A percentile compares a stretch with the other conserved stretches of the same genome.
These are phyloP conservation scores for Manduca sexta DNA, from an alignment of 1,140 invertebrate genomes.

Conservation along the genomic window DNA sequence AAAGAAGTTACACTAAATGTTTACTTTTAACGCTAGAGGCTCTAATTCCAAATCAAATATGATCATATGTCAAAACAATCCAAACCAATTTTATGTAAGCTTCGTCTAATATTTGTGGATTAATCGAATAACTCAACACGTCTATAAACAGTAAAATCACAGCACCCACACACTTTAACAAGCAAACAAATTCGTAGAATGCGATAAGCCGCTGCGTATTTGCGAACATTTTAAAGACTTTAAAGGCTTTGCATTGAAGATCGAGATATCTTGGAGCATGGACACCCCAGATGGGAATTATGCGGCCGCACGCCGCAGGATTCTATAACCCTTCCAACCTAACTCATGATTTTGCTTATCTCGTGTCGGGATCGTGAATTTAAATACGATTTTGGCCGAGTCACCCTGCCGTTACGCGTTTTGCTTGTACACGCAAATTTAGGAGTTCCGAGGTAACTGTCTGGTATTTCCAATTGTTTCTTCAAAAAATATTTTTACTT, in stretches of 20 bases:
- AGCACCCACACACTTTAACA: neutral
- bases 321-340: conserved; percentile 60
- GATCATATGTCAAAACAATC: no score
- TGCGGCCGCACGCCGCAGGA: conserved; percentile 57
- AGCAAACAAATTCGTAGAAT: conserved; percentile 10
- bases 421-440: conserved; percentile 46
- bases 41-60: no score
- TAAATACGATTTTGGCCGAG: conserved; percentile 56
- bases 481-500: conserved; percentile 20
- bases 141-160: neutral
- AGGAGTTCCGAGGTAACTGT: conserved; percentile 27
- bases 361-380: conserved; percentile 54
- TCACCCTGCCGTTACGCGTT: conserved; percentile 35
- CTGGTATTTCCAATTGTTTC: conserved; percentile 29
- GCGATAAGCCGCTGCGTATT: conserved; percentile 13
- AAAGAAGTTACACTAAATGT: no score
- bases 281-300: conserved; percentile 56
- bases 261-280: conserved; percentile 43
- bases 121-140: neutral
- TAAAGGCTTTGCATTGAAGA: conserved; percentile 22
- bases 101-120: no score
- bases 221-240: conserved; percentile 18
- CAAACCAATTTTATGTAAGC: no score
- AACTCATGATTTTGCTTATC: conserved; percentile 68
- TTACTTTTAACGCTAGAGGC: no score